A percentile compares a stretch with the other conserved stretches of the same genome.
These are phyloP conservation scores for Clusia tigrina DNA, from an alignment of 2,888 invertebrate genomes.

Conservation along the genomic window DNA sequence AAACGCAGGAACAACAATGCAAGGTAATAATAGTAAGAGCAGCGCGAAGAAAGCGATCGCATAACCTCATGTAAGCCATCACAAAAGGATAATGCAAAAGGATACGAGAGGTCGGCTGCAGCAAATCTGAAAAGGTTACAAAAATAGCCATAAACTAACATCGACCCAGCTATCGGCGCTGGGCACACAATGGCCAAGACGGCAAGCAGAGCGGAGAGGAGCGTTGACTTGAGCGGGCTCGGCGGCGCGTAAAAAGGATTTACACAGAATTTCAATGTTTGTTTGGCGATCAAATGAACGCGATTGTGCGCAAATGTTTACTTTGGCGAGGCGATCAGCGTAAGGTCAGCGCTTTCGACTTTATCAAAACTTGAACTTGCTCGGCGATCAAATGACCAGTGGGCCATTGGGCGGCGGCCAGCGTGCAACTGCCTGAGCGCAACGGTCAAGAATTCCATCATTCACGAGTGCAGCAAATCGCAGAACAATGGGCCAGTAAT, in stretches of 20 bases:
- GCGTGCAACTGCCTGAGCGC: not conserved
- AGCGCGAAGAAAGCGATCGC: too few relatives aligned
- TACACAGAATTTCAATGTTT: slow-evolving; percentile 20
- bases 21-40: not conserved
- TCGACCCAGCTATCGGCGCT: slow-evolving; percentile 9
- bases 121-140: slow-evolving; percentile 19
- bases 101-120: slow-evolving; percentile 2
- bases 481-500: not conserved
- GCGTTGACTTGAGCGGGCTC: slow-evolving; percentile 36
- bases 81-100: slow-evolving; percentile 1
- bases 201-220: slow-evolving; percentile 27
- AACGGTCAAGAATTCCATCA: not conserved
- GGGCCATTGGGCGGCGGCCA: slow-evolving; percentile 20
- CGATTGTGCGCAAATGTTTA: slow-evolving; percentile 16
- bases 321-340: slow-evolving; percentile 18
- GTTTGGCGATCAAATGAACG: slow-evolving; percentile 21
- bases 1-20: not conserved
- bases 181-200: not conserved
- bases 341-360: slow-evolving; percentile 19
- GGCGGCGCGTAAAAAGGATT: slow-evolving; percentile 25
- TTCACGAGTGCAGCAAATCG: slow-evolving; percentile 8
- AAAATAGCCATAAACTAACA: slow-evolving; percentile 22
- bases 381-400: not conserved
- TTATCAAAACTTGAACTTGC: slow-evolving; percentile 23
- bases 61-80: not conserved